A percentile compares a stretch with the other conserved stretches of the same genome.
These are phyloP conservation scores for Tachina fera DNA, from an alignment of 2,888 invertebrate genomes.

Conservation along the genomic window DNA sequence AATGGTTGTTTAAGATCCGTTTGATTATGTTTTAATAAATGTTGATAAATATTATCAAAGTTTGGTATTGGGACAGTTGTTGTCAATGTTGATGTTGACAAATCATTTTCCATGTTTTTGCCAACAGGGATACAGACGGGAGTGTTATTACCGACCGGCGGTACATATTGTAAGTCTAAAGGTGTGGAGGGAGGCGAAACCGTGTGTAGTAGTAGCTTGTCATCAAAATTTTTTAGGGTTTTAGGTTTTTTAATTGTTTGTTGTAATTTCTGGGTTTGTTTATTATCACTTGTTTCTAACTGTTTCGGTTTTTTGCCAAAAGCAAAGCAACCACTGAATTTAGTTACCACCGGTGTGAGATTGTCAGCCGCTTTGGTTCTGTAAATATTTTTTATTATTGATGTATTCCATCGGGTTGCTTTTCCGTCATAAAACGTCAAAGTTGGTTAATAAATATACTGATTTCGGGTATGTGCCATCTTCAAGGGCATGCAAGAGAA, in stretches of 20 bases:
- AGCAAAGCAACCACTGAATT: conserved; percentile 80
- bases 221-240: not conserved
- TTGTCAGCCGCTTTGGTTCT: conserved; percentile 80
- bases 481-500: too few species aligned
- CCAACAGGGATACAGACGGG: conserved; percentile 2
- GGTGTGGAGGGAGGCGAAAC: conserved; percentile 14
- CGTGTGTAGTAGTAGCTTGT: not conserved
- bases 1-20: conserved; percentile 33
- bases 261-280: not conserved
- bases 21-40: conserved; percentile 64
- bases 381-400: conserved; percentile 6
- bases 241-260: conserved; percentile 74
- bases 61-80: conserved; percentile 57
- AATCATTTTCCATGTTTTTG: conserved; percentile 13
- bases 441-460: too few species aligned
- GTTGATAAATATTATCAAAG: conserved; percentile 69
- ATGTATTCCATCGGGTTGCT: too few species aligned
- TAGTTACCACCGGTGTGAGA: conserved; percentile 79
- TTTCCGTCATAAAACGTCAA: too few species aligned
- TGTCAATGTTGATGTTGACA: conserved; percentile 7
- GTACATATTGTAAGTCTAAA: conserved; percentile 48
- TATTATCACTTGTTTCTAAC: not conserved
- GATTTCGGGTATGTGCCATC: too few species aligned
- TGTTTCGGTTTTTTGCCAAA: conserved; percentile 78
- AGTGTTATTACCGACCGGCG: conserved; percentile 39